Evolutionary conservation across 2,797 vertebrate species (phyloP).

Genomic region (Gymnopithys bicolor): DNA sequence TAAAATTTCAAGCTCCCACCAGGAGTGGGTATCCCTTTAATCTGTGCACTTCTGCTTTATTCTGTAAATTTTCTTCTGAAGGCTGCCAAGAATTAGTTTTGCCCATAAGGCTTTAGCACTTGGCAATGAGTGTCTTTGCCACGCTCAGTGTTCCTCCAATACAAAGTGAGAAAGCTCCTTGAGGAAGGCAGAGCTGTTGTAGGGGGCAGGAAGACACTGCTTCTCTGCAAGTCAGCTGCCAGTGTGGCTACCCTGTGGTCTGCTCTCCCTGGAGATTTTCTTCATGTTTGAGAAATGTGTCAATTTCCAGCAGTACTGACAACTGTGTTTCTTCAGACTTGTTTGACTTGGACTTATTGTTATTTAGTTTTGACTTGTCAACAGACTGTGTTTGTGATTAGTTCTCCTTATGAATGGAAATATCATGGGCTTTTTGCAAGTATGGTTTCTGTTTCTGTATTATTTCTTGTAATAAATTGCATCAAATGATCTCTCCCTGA

Average conservation of each 20-base stretch:
- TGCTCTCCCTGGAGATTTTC: background rate
- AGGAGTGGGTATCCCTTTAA: background rate
- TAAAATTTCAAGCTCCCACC: background rate
- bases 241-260: background rate
- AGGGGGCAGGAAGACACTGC: background rate
- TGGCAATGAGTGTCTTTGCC: background rate
- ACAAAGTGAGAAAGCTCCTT: background rate
- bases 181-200: background rate
- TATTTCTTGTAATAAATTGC: background rate
- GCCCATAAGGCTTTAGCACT: background rate
- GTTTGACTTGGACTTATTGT: background rate
- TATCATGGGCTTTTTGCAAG: background rate
- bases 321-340: background rate
- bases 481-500: background rate
- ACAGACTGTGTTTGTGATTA: background rate
- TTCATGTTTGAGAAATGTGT: background rate
- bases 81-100: background rate
- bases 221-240: background rate
- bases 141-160: background rate
- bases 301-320: background rate
- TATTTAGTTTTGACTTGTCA: background rate
- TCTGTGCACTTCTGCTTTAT: background rate
- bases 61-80: background rate
- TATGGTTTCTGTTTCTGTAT: background rate
- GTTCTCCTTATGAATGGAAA: background rate